Base-by-base conservation (phyloP, 2,888 invertebrate genomes). In the Coenonympha arcania region DNA sequence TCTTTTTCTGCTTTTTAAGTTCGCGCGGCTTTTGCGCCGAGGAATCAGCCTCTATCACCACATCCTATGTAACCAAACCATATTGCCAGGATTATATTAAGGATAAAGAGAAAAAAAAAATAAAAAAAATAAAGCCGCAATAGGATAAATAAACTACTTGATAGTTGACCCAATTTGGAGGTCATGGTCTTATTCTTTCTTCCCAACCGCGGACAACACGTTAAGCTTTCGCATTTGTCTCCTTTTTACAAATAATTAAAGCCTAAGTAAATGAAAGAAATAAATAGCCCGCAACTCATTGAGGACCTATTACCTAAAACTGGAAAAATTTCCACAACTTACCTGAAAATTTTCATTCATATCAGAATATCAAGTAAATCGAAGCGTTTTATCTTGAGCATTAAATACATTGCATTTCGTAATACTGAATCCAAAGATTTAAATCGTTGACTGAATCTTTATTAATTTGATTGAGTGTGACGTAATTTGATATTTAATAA, bases 321-420 rank as follows among this genome's bases (percentile, higher is more conserved):
- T 11, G 5, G 11, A 20, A 6, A 13, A 15, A 15, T 15, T 15
- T 22, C 15, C n/a, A 9, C 6, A 46, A 37, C 60, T 63, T 62
- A 80, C 80, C 77, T 68, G 80, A 76, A 80, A 82, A 79, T 63
- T 69, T 68, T 68, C 62, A 66, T 64, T 69, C 74, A 76, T 79
- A 64, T 73, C 73, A 73, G 64, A 61, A 62, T 61, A n/a, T n/a
- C n/a, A 63, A 60, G 65, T 48, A 52, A 59, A 62, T 58, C 56
- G 56, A 54, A 54, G 58, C 58, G 55, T 59, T 62, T 63, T 59
- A 53, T 67, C 63, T 61, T 50, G 50, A 33, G 46, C 44, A 47
- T 57, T 42, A 59, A 62, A 66, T 68, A 61, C 64, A 75, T 74
- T 72, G 69, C 71, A 73, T 74, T 72, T 69, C 66, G 64, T 62